A percentile compares a stretch with the other conserved stretches of the same genome.
Evolutionary conservation across 1,140 invertebrate species (phyloP).

Genomic region (Meloidogyne floridensis): DNA sequence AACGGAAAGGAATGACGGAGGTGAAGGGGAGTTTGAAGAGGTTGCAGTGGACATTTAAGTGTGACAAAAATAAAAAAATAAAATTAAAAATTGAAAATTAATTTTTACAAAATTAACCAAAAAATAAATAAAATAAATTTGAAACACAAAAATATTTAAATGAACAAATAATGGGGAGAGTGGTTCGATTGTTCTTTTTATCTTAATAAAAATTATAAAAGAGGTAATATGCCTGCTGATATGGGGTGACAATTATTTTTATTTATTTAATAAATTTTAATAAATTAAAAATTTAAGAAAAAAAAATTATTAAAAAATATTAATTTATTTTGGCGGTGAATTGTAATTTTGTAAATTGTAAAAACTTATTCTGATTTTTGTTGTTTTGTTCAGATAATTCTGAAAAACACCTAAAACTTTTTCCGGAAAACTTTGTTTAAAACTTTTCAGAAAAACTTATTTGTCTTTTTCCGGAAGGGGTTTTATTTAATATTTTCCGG

Average conservation of each 20-base stretch:
- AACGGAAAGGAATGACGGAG: slow-evolving; percentile 30
- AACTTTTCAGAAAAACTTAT: too few species aligned
- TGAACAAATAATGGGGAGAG: not conserved
- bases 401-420: too few species aligned
- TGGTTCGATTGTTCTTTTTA: not conserved
- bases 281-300: not conserved
- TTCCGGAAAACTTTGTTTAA: too few species aligned
- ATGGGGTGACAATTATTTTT: not conserved
- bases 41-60: slow-evolving; percentile 7
- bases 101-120: not conserved
- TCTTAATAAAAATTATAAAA: not conserved
- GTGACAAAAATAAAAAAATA: not conserved
- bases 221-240: not conserved
- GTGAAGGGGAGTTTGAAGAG: not conserved
- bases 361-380: too few species aligned
- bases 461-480: too few species aligned
- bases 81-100: not conserved
- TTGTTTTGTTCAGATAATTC: too few species aligned
- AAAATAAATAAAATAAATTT: too few species aligned
- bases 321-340: not conserved
- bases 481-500: too few species aligned
- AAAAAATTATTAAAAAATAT: not conserved
- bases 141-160: too few species aligned
- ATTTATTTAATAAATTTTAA: not conserved
- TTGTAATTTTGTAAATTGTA: too few species aligned